A percentile compares a stretch with the other conserved stretches of the same genome.
Conservation (phyloP, 2,797 vertebrate species). For the Brachyrhaphis roseni region DNA sequence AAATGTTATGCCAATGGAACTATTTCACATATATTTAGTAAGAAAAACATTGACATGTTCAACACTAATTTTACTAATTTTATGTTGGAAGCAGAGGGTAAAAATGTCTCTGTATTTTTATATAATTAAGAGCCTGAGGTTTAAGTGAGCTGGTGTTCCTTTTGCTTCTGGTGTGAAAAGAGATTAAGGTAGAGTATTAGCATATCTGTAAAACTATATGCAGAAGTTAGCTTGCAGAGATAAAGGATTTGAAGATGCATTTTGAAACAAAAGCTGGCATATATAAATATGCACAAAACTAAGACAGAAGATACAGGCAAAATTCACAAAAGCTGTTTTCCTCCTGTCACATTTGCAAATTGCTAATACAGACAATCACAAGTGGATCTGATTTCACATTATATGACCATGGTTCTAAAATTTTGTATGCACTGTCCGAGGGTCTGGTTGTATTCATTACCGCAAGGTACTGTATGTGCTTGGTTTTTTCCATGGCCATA, state of each 20-base stretch:
- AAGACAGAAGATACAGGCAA: not conserved
- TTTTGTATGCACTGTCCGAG: slow-evolving; percentile 4
- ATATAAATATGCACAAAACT: slow-evolving; percentile 28
- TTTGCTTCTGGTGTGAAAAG: not conserved
- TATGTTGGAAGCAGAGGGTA: not conserved
- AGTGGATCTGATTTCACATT: slow-evolving; percentile 15
- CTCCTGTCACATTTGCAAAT: not conserved
- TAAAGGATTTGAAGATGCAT: not conserved
- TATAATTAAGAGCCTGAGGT: not conserved
- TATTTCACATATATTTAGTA: not conserved
- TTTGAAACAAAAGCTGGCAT: slow-evolving; percentile 8
- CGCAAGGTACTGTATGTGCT: slow-evolving; percentile 35
- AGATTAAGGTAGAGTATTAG: not conserved
- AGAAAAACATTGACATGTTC: not conserved
- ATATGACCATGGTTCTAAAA: not conserved
- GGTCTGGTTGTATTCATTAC: slow-evolving; percentile 19
- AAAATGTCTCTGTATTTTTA: not conserved
- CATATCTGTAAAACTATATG: not conserved
- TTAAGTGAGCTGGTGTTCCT: not conserved
- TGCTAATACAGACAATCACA: slow-evolving; percentile 9
- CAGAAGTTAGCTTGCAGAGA: not conserved
- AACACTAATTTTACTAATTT: not conserved
- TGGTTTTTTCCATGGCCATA: slow-evolving; percentile 44
- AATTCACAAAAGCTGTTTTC: not conserved
- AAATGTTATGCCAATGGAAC: not conserved